Percentiles rank a stretch among this genome's conserved stretches.
Evolutionary conservation across 2,797 vertebrate species (phyloP).

Genomic region (Enteromius paludinosus): DNA sequence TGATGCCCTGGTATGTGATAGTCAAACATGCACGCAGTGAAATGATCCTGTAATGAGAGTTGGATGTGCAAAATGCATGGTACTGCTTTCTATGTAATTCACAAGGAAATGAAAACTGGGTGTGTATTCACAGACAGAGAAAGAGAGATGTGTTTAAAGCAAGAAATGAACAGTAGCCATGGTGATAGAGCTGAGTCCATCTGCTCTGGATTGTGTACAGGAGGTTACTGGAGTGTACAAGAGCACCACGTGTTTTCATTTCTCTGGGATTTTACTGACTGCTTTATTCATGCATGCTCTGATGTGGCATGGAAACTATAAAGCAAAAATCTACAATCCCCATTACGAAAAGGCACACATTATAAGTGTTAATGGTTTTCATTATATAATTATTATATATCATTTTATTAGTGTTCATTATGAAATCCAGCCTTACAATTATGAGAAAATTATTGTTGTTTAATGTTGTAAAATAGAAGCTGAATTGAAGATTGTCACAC

Average conservation of each 20-base stretch:
- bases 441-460: not conserved
- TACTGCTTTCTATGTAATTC: not conserved
- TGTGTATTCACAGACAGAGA: not conserved
- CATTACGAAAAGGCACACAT: not conserved
- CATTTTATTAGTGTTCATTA: not conserved
- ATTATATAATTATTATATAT: too few species aligned
- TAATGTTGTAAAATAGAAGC: not conserved
- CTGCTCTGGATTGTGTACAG: not conserved
- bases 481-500: not conserved
- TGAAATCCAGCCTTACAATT: not conserved
- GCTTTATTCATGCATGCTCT: not conserved
- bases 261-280: not conserved
- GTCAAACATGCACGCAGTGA: not conserved
- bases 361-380: too few species aligned
- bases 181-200: conserved; percentile 50
- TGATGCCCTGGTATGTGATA: conserved; percentile 93
- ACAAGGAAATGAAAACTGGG: not conserved
- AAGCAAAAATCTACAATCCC: not conserved
- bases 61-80: not conserved
- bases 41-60: not conserved
- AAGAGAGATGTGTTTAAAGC: not conserved
- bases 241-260: not conserved
- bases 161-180: conserved; percentile 57
- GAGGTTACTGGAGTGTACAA: conserved; percentile 6
- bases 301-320: not conserved